Base-by-base conservation (phyloP, 2,113 vertebrate genomes). In the Oenanthe oenanthe region DNA sequence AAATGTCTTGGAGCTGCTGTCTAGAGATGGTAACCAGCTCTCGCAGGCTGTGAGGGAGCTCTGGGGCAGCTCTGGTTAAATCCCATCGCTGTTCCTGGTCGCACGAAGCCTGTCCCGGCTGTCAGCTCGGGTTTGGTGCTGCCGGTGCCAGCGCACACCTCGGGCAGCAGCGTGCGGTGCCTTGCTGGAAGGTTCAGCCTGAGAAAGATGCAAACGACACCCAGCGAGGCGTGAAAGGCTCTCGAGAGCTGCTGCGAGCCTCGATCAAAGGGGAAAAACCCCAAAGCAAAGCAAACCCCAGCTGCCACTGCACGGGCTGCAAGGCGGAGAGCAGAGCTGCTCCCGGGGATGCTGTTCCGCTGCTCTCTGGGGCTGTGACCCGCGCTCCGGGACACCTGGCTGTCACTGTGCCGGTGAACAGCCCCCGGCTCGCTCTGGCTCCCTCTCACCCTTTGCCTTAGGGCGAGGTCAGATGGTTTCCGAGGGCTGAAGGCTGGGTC, bases 131-230 rank as follows among this genome's bases (percentile, higher is more conserved):
- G 17, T 93, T 93, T 67, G 86, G 62, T 8, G 36, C 74, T 45
- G 50, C 67, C 43, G 36, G 21, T 21, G n/a, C 10, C 72, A 18
- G 34, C 1, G 2, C 29, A 67, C 26, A 50, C 2, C 94, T 53
- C 9, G 5, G 68, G 85, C 74, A 12, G 47, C 51, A 31, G 31
- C 1, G 40, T 17, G 80, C 4, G 28, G 15, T 13, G 5, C 65
- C 57, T 81, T 78, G 84, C 91, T 96, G 95, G 89, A 93, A 95
- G 95, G 84, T 84, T 95, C 91, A 84, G 45, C 79, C 86, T 68
- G 72, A 78, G 79, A 84, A 86, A 81, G 89, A 82, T 58, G 89
- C 84, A 91, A 87, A 89, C 1, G 8, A 58, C n/a, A 7, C 34
- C 71, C 86, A 57, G 80, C 1, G 25, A 95, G 91, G 92, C 73